Evolutionary conservation across 2,888 invertebrate species (phyloP).

Genomic region (Aphidius colemani): DNA sequence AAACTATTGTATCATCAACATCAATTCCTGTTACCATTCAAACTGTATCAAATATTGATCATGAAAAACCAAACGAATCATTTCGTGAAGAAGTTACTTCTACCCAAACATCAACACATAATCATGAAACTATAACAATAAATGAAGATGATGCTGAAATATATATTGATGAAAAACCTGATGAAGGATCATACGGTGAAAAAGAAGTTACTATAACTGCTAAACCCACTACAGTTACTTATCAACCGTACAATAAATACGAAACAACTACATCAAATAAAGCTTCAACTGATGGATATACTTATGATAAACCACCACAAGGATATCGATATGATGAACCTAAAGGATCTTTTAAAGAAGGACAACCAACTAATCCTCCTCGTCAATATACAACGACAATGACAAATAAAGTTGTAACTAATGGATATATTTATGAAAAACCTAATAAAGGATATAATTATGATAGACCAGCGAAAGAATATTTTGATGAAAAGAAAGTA

Average conservation of each 20-base stretch:
- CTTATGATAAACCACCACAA: no score
- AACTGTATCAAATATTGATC: conserved; percentile 12
- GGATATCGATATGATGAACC: background rate
- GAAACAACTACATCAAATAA: no score
- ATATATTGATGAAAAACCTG: no score
- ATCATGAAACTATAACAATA: background rate
- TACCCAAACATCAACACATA: conserved; percentile 15
- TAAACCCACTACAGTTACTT: background rate
- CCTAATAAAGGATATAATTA: background rate
- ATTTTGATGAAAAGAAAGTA: background rate
- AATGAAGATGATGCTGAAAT: no score
- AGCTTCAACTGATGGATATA: no score
- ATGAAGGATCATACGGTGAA: no score
- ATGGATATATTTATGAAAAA: conserved; percentile 32
- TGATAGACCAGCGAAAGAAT: conserved; percentile 22
- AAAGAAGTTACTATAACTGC: conserved; percentile 26
- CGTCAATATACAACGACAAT: background rate
- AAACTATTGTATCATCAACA: conserved; percentile 43
- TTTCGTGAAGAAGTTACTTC: conserved; percentile 25
- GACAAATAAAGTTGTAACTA: background rate
- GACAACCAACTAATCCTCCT: conserved; percentile 6
- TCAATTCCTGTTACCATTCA: conserved; percentile 36
- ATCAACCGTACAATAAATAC: no score
- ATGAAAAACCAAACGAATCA: conserved; percentile 22
- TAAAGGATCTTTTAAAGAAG: no score